Base-by-base conservation (phyloP, 2,113 vertebrate species). In the Heterochromis multidens region DNA sequence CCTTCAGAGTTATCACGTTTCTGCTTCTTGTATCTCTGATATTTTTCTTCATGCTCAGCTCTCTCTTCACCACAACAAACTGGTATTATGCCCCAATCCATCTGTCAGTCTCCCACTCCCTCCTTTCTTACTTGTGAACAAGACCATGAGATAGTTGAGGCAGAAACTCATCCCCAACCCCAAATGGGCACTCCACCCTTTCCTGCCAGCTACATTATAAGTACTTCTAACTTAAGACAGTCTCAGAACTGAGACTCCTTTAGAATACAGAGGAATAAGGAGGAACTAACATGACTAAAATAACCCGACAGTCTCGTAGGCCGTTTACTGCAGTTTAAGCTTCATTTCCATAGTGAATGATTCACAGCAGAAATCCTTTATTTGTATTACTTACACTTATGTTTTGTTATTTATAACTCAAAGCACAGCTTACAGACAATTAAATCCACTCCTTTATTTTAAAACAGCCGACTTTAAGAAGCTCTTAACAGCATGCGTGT, bases 111-210 rank as follows among this genome's bases (percentile, higher is more conserved):
- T 70, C 63, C 37, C 43, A 11, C 23, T 70, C 23, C 0, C 3
- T 46, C 14, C 17, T 11, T 23, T 46, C 63, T 46, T 37, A 43
- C 2, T 46, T 27, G 7, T 65, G 62, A 40, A 27, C n/a, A 17
- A 67, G 37, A 46, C 13, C 23, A 46, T 1, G 14, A 70, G 14
- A 25, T 8, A 0, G 7, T 0, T 46, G 37, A 17, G 37, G 7
- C 13, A 67, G n/a, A 67, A 70, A 27, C 63, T 54, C 19, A n/a
- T 21, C 52, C 19, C 17, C 43, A 72, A 49, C 23, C 16, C 46
- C 40, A 49, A 19, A 9, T 12, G 27, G 40, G 27, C 40, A 27
- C 16, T 21, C 40, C 40, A 12, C 16, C n/a, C n/a, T n/a, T n/a
- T n/a, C n/a, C n/a, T n/a, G n/a, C n/a, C n/a, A n/a, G n/a, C n/a